phyloP scores from a whole-genome alignment of 2,797 vertebrate genomes.

The Tenualosa ilisha region DNA sequence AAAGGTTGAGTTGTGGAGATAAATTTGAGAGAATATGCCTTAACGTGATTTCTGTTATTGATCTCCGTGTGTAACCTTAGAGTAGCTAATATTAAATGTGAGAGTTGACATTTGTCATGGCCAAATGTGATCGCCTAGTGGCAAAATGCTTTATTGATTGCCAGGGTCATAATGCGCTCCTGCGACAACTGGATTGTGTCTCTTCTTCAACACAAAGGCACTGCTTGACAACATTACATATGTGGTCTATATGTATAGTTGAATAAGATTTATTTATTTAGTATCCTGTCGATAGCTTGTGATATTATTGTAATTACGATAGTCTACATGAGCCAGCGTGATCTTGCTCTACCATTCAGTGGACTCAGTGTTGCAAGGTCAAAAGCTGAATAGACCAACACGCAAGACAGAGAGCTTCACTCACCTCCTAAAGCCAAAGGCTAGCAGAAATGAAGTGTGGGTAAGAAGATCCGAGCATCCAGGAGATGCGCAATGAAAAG shows the following conservation, averaged over 20 bases:
- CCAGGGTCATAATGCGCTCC: neutral
- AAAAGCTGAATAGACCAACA: neutral
- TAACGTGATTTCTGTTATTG: neutral
- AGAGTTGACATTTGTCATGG: neutral
- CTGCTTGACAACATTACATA: neutral
- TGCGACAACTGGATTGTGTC: neutral
- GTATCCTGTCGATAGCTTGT: neutral
- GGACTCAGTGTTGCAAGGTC: neutral
- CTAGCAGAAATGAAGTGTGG: slow-evolving; percentile 72
- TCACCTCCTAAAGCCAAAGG: slow-evolving; percentile 61
- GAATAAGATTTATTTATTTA: neutral
- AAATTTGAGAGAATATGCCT: neutral
- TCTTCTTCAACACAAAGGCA: neutral
- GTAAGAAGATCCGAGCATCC: slow-evolving; percentile 30
- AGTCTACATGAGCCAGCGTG: neutral
- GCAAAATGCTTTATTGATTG: neutral
- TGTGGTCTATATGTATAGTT: neutral
- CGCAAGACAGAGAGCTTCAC: neutral
- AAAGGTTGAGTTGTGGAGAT: neutral
- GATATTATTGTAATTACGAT: neutral
- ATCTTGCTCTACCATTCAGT: neutral
- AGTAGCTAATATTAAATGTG: neutral
- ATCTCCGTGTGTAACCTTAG: neutral
- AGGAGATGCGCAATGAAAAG: slow-evolving; percentile 70
- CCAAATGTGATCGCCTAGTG: neutral